These are phyloP conservation scores for Turritopsis rubra DNA, from an alignment of 30 jellyfish, hydroid and myxozoan species.

Conservation along the genomic window DNA sequence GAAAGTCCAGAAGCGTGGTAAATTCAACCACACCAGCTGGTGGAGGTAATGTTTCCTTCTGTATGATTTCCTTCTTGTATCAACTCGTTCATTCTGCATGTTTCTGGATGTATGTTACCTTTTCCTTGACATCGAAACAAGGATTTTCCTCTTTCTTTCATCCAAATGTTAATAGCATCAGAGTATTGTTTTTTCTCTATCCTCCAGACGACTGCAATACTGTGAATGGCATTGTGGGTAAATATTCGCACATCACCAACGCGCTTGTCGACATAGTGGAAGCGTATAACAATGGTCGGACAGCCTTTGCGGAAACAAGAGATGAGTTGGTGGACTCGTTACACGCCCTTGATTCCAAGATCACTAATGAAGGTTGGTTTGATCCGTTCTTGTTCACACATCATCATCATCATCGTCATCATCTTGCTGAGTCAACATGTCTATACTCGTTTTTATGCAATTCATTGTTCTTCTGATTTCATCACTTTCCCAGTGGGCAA, in stretches of 20 bases:
- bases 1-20: slow-evolving; percentile 7
- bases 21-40: background rate
- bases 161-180: background rate
- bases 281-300: slow-evolving; percentile 23
- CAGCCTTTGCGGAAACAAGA: slow-evolving; percentile 27
- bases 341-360: slow-evolving; percentile 34
- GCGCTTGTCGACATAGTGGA: slow-evolving; percentile 28
- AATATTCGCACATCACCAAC: slow-evolving; percentile 31
- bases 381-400: background rate
- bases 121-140: too few species aligned
- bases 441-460: too few species aligned
- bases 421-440: too few species aligned
- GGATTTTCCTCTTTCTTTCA: too few species aligned
- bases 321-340: slow-evolving; percentile 31
- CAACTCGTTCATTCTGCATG: too few species aligned
- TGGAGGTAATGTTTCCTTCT: background rate
- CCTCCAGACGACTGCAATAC: slow-evolving; percentile 29
- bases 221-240: slow-evolving; percentile 16
- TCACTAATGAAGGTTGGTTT: slow-evolving; percentile 31
- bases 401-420: too few species aligned
- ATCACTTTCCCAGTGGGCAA: too few species aligned
- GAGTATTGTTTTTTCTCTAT: too few species aligned
- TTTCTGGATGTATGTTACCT: too few species aligned
- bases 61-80: background rate
- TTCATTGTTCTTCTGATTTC: too few species aligned